Conservation (phyloP, 2,797 vertebrate genomes). For the Poeciliopsis paucimaculata region DNA sequence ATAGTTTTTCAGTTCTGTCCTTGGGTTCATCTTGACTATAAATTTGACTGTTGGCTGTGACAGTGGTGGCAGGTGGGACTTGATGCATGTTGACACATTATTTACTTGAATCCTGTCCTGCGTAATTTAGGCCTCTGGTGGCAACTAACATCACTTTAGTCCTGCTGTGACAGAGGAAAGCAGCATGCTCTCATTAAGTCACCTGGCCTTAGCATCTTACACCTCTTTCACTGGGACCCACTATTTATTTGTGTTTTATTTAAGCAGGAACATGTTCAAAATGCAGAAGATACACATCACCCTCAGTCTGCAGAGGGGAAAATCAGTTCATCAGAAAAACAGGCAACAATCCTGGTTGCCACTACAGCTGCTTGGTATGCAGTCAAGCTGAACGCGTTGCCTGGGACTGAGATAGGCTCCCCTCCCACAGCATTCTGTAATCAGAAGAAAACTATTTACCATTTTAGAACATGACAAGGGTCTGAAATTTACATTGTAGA, state of each 20-base stretch:
- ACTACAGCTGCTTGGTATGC: neutral
- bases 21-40: constrained; percentile 20
- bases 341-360: neutral
- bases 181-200: constrained; percentile 62
- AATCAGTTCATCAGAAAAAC: neutral
- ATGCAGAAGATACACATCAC: neutral
- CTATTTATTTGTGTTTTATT: neutral
- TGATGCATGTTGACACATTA: constrained; percentile 53
- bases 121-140: constrained; percentile 48
- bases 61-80: constrained; percentile 47
- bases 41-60: constrained; percentile 35
- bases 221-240: constrained; percentile 6
- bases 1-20: constrained; percentile 17
- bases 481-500: too few species aligned
- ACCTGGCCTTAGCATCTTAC: constrained; percentile 44
- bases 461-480: neutral
- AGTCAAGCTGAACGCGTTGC: neutral
- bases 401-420: neutral
- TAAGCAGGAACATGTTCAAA: neutral
- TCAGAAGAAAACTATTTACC: neutral
- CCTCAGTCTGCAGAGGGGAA: neutral
- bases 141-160: constrained; percentile 34
- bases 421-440: neutral
- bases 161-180: constrained; percentile 42
- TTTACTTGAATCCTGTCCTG: constrained; percentile 47